Evolutionary conservation across 1,140 invertebrate species (phyloP), one percentile per base, ranked within the genome.

Genomic region (Calycopis cecrops): DNA sequence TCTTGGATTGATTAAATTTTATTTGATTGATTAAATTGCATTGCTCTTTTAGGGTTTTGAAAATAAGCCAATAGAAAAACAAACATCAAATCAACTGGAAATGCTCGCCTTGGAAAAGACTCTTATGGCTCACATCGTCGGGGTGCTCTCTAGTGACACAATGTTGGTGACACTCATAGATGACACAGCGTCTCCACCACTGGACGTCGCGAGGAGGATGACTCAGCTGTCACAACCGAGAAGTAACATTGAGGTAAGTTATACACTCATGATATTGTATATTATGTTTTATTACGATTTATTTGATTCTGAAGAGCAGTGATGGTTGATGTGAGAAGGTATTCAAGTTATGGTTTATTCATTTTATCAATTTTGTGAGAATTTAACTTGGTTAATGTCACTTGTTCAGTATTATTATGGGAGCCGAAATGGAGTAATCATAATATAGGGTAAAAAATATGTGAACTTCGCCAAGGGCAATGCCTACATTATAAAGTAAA

Each of bases 61-160:
- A 63, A 76, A 79, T 49, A 81, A 71, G 55, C 76, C 75, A 62
- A 70, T 82, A 6, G 83, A 86, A 57, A 79, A 75, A 1, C 83
- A 87, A 52, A 82, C 79, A 16, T 82, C 81, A 16, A 87, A 87
- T 42, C 79, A 85, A 51, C 49, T 87, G 28, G 84, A 87, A 70
- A 87, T 87, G 84, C 57, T 87, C 33, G 84, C 84, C 0, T 55
- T 87, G 38, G 84, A 87, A 54, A 85, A 85, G 57, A 82, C 81
- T 1, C 58, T 87, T 35, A 80, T 75, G 67, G 79, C 79, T 3
- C 66, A 79, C 11, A 59, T 87, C 47, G 77, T 77, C 8, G 81
- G 79, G 1, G 65, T 78, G 16, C 52, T 82, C 33, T 82, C 79
- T 4, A 77, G 59, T 57, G 81, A 82, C 33, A 82, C 81, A 0